Base-by-base conservation (phyloP, 2,797 vertebrate genomes). In the Halcyon badia region DNA sequence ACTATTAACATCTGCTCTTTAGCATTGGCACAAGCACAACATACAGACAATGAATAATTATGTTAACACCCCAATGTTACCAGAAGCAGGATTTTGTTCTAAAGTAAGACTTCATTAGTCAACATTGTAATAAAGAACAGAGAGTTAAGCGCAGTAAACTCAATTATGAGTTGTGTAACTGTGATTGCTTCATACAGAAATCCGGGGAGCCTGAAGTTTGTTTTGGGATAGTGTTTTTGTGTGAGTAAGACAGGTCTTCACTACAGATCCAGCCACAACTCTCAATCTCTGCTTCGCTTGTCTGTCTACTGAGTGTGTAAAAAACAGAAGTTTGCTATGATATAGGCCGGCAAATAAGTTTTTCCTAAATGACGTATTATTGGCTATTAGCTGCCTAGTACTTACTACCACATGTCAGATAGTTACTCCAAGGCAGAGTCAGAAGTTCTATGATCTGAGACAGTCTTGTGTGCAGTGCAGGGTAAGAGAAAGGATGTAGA, bases 1-100 rank as follows among this genome's bases (percentile, higher is more conserved):
- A 83, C 80, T 89, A 0, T 8, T 95, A 89, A 90, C 88, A 92
- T 95, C 94, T 95, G 93, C 64, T 87, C 88, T 89, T 87, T 69
- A 73, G 57, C 88, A 42, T 33, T 94, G 92, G 60, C 96, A 92
- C 86, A 54, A 89, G 12, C 48, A 83, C 81, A 96, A 44, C 41
- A 69, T 44, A 41, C 37, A 94, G 83, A 70, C 91, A 85, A 54
- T 88, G 94, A 95, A 88, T 94, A 61, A 87, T 93, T 70, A 39
- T 77, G 77, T 89, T 90, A 87, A 90, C 80, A 80, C 44, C 86
- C 83, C 82, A 61, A 4, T 64, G 86, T 87, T 93, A 96, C 83
- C 78, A 95, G 87, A 90, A 94, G 75, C 0, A 0, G 70, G 42
- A 42, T 79, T 96, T 89, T 94, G 87, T 89, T 94, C 75, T 89